A percentile compares a stretch with the other conserved stretches of the same genome.
Conservation (phyloP, 1,140 invertebrate genomes). For the Amyelois transitella region DNA sequence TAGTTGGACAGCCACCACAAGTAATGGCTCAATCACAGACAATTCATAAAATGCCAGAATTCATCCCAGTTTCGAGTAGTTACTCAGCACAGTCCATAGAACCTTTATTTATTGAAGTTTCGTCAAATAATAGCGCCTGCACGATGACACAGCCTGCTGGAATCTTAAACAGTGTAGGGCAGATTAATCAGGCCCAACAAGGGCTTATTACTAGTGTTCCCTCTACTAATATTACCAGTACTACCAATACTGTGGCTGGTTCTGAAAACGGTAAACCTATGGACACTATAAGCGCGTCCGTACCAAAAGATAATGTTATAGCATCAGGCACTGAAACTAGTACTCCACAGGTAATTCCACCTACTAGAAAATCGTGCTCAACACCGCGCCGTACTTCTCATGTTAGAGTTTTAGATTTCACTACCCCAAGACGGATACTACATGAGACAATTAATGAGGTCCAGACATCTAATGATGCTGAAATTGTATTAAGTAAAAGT, state of each 20-base stretch:
- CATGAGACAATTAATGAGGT: conserved; percentile 44
- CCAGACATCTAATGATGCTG: conserved; percentile 14
- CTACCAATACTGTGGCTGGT: neutral
- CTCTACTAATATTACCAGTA: neutral
- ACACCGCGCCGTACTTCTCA: conserved; percentile 58
- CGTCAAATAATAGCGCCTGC: conserved; percentile 10
- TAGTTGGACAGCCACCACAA: neutral
- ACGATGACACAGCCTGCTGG: neutral
- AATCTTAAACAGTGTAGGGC: neutral
- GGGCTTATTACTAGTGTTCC: neutral
- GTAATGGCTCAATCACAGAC: neutral
- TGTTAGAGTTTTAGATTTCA: conserved; percentile 61
- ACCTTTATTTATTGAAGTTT: conserved; percentile 42
- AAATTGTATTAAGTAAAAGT: conserved; percentile 20
- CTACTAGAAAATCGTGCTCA: conserved; percentile 53
- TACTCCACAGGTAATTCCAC: conserved; percentile 47
- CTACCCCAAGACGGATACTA: conserved; percentile 56
- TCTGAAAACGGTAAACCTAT: conserved; percentile 37
- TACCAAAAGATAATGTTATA: conserved; percentile 43
- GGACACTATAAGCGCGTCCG: conserved; percentile 37
- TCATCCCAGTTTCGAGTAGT: conserved; percentile 1
- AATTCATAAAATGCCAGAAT: neutral
- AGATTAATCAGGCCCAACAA: neutral
- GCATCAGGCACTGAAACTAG: conserved; percentile 23
- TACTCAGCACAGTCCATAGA: conserved; percentile 14